Base-by-base conservation (phyloP, 2,797 vertebrate genomes). In the Lagothrix lagotricha region DNA sequence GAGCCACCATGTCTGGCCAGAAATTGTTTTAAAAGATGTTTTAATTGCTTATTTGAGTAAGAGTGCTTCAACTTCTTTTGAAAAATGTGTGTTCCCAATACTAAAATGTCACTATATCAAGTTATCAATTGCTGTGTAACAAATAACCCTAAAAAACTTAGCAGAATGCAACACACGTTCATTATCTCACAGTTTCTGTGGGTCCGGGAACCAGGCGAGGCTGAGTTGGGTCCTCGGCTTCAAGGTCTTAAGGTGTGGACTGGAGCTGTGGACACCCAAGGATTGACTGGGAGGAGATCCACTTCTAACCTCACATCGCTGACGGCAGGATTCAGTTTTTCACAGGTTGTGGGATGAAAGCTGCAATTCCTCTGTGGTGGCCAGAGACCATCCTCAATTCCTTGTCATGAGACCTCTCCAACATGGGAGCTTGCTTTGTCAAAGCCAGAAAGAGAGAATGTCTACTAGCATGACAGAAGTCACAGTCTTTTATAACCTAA, bases 11-110 rank as follows among this genome's bases (percentile, higher is more conserved):
- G 7, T 67, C 64, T n/a, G 64, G 64, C 33, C 1, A 30, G 30
- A 79, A 88, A 64, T 91, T 91, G 84, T 86, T 84, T 92, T 72
- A 15, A 91, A 91, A 73, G n/a, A 70, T 39, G 10, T 73, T 76
- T 50, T 61, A 88, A 58, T 84, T 48, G 24, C 36, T 76, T 57
- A 33, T 52, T 72, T 84, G 44, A 73, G 36, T 52, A 50, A 41
- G 57, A 93, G 30, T 83, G 24, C 19, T 72, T 24, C 44, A 44
- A 13, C 57, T 61, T 84, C 30, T 44, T 93, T 93, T 89, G 33
- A 92, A 28, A 85, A 64, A 70, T 54, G 8, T 87, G 46, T 48
- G 14, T 41, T 76, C n/a, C 41, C 5, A 19, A 5, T 48, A 61
- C 39, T 64, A 75, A 72, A 28, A 50, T 19, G 17, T 54, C 36